Evolutionary conservation across 35 echinoderm and acorn worm genomes (phyloP).

Genomic region (Nesometra sesokonis): DNA sequence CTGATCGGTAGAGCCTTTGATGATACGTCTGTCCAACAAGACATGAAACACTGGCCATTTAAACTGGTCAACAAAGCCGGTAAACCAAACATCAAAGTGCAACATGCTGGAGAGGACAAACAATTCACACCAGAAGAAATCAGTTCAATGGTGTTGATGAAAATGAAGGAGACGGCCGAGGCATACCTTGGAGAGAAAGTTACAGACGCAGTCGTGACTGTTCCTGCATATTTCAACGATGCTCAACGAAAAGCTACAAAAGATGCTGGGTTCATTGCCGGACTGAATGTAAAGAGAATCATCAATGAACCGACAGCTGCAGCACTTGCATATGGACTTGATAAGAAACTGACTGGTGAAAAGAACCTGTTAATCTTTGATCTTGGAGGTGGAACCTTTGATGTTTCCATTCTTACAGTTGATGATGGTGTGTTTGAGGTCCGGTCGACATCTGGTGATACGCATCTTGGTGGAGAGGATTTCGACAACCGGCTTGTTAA

Average conservation of each 20-base stretch:
- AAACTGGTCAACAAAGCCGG: constrained; percentile 62
- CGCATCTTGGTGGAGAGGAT: too few relatives aligned
- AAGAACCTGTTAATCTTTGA: too few relatives aligned
- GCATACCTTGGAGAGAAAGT: constrained; percentile 97
- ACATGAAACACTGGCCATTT: constrained; percentile 77
- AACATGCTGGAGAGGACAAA: too few relatives aligned
- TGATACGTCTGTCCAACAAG: constrained; percentile 60
- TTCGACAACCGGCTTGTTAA: too few relatives aligned
- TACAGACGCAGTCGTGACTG: too few relatives aligned
- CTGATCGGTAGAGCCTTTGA: constrained; percentile 66
- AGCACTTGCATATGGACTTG: constrained; percentile 70
- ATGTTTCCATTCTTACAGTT: constrained; percentile 59
- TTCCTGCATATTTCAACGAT: too few relatives aligned
- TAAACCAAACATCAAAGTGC: too few relatives aligned
- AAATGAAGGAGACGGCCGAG: too few relatives aligned
- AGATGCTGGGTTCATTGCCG: constrained; percentile 77
- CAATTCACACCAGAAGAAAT: too few relatives aligned
- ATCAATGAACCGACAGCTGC: constrained; percentile 82
- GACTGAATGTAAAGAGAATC: constrained; percentile 98
- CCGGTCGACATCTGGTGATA: constrained; percentile 49
- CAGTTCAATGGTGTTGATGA: too few relatives aligned
- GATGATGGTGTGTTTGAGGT: constrained; percentile 82
- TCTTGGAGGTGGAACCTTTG: constrained; percentile 68
- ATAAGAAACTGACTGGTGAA: constrained; percentile 81
- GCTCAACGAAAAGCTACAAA: constrained; percentile 91